phyloP scores from a whole-genome alignment of 2,888 invertebrate species.

The Oxyscelio sp. region DNA sequence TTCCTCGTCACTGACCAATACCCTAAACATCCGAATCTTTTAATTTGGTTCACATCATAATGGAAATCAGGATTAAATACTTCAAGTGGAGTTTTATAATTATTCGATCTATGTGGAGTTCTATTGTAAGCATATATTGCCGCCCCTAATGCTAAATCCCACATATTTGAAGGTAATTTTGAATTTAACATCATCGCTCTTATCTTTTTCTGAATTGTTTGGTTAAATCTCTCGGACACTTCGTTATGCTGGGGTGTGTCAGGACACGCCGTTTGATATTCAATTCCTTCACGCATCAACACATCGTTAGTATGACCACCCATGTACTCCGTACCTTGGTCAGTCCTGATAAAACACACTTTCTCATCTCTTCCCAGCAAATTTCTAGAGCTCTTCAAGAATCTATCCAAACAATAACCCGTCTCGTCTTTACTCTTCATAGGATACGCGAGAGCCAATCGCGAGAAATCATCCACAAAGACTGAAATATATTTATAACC shows the following conservation, averaged over 20 bases:
- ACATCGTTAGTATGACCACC: conserved; percentile 7
- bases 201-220: conserved; percentile 17
- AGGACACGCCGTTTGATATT: neutral
- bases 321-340: conserved; percentile 32
- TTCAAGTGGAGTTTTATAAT: neutral
- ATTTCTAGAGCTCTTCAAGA: neutral
- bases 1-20: neutral
- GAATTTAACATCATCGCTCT: conserved; percentile 13
- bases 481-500: neutral
- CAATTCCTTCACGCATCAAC: neutral
- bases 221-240: conserved; percentile 31
- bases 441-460: conserved; percentile 52
- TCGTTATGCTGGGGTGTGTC: conserved; percentile 70
- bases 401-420: neutral
- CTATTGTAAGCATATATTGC: conserved; percentile 5
- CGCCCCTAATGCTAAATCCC: conserved; percentile 13
- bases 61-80: conserved; percentile 37
- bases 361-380: conserved; percentile 18
- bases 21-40: neutral
- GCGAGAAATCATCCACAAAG: conserved; percentile 73
- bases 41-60: neutral
- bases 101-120: conserved; percentile 13
- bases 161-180: conserved; percentile 13
- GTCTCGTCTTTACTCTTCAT: neutral
- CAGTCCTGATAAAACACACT: conserved; percentile 17